These are phyloP conservation scores for Drosophila busckii DNA, from an alignment of 1,140 invertebrate genomes.

Conservation along the genomic window DNA sequence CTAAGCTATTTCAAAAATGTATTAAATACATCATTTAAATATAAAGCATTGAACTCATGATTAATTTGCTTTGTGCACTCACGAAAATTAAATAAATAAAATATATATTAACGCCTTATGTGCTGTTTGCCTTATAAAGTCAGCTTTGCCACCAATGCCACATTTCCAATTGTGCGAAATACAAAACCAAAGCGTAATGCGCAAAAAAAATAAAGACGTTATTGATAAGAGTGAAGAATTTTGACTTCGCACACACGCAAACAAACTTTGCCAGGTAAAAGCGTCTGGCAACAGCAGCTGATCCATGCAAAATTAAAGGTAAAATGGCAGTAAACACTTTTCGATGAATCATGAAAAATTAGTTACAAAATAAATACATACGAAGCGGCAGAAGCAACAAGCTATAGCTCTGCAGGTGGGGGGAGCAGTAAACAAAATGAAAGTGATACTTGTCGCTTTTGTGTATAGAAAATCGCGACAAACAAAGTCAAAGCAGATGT, in stretches of 20 bases:
- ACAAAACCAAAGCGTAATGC: constrained; percentile 32
- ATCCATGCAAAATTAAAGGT: constrained; percentile 21
- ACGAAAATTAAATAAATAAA: background rate
- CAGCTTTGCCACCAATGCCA: constrained; percentile 22
- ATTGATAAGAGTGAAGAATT: constrained; percentile 51
- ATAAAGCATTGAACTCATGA: constrained; percentile 20
- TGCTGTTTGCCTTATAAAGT: constrained; percentile 28
- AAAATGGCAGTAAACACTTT: constrained; percentile 20
- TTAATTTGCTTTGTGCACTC: too few relatives aligned
- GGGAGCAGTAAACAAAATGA: constrained; percentile 40
- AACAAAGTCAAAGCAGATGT: background rate
- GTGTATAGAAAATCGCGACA: constrained; percentile 22
- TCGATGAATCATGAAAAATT: constrained; percentile 31
- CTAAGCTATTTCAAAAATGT: constrained; percentile 56
- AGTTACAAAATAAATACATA: constrained; percentile 16
- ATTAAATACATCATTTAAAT: constrained; percentile 35
- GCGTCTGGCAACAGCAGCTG: constrained; percentile 53
- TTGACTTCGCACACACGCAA: constrained; percentile 10
- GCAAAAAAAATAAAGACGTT: constrained; percentile 31
- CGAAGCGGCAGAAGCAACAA: constrained; percentile 5
- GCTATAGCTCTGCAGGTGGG: background rate
- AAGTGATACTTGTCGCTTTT: constrained; percentile 46
- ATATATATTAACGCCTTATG: too few relatives aligned
- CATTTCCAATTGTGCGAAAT: constrained; percentile 26
- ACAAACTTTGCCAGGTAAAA: constrained; percentile 17